Evolutionary conservation across 2,888 invertebrate species (phyloP).

Genomic region (Xanthia icteritia): DNA sequence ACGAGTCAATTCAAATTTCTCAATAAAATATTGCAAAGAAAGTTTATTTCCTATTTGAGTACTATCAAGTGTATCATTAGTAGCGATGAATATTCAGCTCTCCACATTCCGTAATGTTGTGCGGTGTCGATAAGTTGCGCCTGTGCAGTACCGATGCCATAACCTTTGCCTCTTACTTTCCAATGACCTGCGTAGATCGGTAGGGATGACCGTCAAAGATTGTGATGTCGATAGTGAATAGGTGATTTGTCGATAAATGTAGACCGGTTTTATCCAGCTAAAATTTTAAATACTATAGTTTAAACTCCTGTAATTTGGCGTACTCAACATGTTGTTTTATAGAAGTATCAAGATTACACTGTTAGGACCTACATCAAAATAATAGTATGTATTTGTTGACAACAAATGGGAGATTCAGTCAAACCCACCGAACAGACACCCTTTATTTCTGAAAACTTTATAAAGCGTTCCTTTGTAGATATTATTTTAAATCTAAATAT

Average conservation of each 20-base stretch:
- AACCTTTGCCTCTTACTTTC: constrained; percentile 86
- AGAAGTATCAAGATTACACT: neutral
- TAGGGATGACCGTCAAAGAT: constrained; percentile 66
- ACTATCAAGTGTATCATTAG: constrained; percentile 44
- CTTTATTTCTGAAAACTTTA: neutral
- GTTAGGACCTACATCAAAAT: neutral
- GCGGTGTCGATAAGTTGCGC: constrained; percentile 63
- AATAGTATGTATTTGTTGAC: neutral
- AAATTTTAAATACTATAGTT: neutral
- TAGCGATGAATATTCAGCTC: constrained; percentile 57
- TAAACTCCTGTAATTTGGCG: neutral
- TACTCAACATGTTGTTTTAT: neutral
- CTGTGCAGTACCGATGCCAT: constrained; percentile 63
- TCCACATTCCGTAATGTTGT: constrained; percentile 53
- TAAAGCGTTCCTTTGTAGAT: neutral
- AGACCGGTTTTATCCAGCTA: neutral
- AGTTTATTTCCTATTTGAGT: constrained; percentile 10
- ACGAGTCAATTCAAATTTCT: neutral
- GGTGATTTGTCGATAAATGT: neutral
- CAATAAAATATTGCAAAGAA: neutral
- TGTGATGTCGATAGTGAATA: constrained; percentile 42
- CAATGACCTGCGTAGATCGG: constrained; percentile 76
- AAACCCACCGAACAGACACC: neutral
- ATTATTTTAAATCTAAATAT: too few relatives aligned
- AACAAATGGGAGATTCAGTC: neutral